Evolutionary conservation across 2,888 invertebrate species (phyloP).

Genomic region (Hesperia comma): DNA sequence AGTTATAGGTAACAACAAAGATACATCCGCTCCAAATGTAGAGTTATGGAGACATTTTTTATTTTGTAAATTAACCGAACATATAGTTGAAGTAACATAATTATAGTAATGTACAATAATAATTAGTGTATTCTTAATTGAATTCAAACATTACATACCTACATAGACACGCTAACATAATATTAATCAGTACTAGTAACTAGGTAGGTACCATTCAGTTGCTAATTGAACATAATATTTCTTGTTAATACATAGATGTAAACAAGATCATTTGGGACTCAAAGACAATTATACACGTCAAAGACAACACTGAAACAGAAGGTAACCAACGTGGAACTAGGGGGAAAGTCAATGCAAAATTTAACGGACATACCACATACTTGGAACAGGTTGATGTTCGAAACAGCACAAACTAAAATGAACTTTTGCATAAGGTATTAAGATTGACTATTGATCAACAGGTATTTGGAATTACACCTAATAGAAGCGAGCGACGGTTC

Average conservation of each 20-base stretch:
- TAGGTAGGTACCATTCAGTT: no score
- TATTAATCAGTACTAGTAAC: no score
- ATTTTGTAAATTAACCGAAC: no score
- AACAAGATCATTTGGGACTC: constrained; percentile 8
- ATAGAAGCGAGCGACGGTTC: constrained; percentile 28
- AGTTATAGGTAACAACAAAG: no score
- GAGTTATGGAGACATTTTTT: no score
- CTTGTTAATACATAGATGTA: not conserved
- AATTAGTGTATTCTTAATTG: no score
- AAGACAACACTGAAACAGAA: constrained; percentile 44
- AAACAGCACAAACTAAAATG: not conserved
- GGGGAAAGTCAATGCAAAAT: constrained; percentile 49
- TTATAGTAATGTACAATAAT: no score
- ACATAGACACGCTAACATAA: no score
- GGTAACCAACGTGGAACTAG: constrained; percentile 42
- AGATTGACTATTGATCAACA: not conserved
- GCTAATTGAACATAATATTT: not conserved
- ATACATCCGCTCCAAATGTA: no score
- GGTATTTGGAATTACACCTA: not conserved
- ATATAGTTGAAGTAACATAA: no score
- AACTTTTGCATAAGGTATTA: not conserved
- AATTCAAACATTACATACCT: not conserved
- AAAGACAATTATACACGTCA: constrained; percentile 42
- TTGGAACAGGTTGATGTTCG: not conserved
- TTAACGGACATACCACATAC: constrained; percentile 40